phyloP scores from a whole-genome alignment of 2,888 invertebrate genomes.

The Cosmia pyralina region DNA sequence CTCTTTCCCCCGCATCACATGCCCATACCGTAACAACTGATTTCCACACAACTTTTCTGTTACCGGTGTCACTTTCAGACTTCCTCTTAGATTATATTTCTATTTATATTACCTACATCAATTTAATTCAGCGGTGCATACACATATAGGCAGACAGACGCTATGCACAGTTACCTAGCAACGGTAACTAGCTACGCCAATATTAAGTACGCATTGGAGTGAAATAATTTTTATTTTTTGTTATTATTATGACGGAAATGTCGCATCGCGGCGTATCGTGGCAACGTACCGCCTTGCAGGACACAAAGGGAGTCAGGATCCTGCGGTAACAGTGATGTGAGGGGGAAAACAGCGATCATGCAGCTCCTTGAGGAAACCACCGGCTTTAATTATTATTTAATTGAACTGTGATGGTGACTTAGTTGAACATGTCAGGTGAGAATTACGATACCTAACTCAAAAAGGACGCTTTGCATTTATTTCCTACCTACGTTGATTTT shows the following conservation, averaged over 20 bases:
- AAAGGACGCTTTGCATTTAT: not conserved
- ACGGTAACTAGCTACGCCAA: constrained; percentile 69
- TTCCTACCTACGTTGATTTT: no score
- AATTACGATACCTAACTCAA: not conserved
- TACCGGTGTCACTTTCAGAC: no score
- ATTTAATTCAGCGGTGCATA: not conserved
- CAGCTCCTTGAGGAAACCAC: constrained; percentile 4
- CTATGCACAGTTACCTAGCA: constrained; percentile 74
- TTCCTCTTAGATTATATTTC: no score
- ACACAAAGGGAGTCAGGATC: constrained; percentile 66
- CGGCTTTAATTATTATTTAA: constrained; percentile 12
- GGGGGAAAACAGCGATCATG: constrained; percentile 1
- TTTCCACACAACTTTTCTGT: no score
- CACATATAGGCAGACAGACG: constrained; percentile 20
- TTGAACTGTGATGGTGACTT: constrained; percentile 31
- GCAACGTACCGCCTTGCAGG: constrained; percentile 76
- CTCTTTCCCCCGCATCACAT: no score
- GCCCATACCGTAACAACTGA: no score
- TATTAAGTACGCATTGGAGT: constrained; percentile 68
- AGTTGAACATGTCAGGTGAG: constrained; percentile 59
- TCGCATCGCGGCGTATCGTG: constrained; percentile 84
- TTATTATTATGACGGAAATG: constrained; percentile 80
- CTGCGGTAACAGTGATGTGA: constrained; percentile 53
- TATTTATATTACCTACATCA: no score
- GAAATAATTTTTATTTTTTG: constrained; percentile 75